Evolutionary conservation across 2,113 vertebrate genomes (phyloP).

Genomic region (Tetraodon nigroviridis): DNA sequence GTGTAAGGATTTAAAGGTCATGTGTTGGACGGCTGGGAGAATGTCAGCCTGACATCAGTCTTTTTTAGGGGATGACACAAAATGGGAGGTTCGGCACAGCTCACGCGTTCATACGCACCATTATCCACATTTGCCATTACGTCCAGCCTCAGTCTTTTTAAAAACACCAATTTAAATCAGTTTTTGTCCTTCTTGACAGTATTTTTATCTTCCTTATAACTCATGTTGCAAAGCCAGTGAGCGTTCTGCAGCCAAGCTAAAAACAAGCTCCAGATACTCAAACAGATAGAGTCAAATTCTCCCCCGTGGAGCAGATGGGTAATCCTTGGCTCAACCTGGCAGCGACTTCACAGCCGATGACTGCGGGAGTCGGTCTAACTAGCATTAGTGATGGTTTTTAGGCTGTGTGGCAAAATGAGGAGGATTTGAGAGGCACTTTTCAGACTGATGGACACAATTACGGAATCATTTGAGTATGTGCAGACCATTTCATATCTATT

Average conservation of each 20-base stretch:
- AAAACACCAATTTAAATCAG: constrained; percentile 31
- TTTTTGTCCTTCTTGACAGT: constrained; percentile 37
- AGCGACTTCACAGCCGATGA: constrained; percentile 54
- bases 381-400: constrained; percentile 49
- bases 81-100: constrained; percentile 31
- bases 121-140: constrained; percentile 4
- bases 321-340: constrained; percentile 67
- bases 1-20: constrained; percentile 52
- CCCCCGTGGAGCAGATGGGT: constrained; percentile 70
- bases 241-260: constrained; percentile 50
- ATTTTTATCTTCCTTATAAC: constrained; percentile 38
- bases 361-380: constrained; percentile 49
- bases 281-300: constrained; percentile 67
- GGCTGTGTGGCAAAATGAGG: constrained; percentile 39
- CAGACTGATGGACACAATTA: constrained; percentile 47
- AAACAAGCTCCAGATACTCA: constrained; percentile 51
- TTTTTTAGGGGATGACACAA: constrained; percentile 19
- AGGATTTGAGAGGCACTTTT: constrained; percentile 39
- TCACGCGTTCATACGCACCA: constrained; percentile 44
- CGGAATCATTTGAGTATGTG: constrained; percentile 36
- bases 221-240: constrained; percentile 60
- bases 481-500: constrained; percentile 64
- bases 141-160: constrained; percentile 14
- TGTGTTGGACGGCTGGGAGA: constrained; percentile 26
- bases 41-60: constrained; percentile 31